Conservation (phyloP, 2,888 invertebrate species). For the Gortyna flavago region DNA sequence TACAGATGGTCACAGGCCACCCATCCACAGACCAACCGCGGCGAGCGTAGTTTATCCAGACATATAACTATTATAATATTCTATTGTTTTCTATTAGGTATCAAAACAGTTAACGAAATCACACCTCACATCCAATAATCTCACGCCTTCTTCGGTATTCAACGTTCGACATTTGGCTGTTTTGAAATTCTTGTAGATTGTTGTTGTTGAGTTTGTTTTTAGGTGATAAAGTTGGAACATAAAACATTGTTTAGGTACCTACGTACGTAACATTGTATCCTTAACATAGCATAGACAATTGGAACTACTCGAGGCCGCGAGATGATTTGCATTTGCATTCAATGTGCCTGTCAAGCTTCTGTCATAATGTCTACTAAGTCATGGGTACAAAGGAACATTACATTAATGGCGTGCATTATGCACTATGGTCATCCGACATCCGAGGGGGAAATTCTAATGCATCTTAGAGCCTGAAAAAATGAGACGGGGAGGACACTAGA, state of each 20-base stretch:
- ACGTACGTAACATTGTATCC: neutral
- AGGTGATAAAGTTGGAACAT: constrained; percentile 14
- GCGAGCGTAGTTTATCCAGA: too few species aligned
- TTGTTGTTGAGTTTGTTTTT: constrained; percentile 4
- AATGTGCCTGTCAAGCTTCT: constrained; percentile 7
- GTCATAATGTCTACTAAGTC: neutral
- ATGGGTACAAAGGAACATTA: constrained; percentile 22
- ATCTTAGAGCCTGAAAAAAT: neutral
- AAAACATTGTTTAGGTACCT: neutral
- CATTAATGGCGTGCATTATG: constrained; percentile 14
- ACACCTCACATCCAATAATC: too few species aligned
- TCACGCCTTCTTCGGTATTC: too few species aligned
- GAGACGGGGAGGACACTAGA: neutral
- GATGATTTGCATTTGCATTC: constrained; percentile 35
- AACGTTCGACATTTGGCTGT: neutral
- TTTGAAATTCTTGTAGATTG: neutral
- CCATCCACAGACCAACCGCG: too few species aligned
- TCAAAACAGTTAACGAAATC: neutral
- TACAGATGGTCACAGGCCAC: neutral
- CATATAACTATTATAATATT: neutral
- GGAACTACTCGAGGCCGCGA: neutral
- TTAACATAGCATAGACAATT: neutral
- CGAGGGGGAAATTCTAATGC: neutral
- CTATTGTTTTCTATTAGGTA: neutral
- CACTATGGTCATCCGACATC: neutral